These are phyloP conservation scores for Hiodon alosoides DNA, from an alignment of 2,113 vertebrate genomes.

Conservation along the genomic window DNA sequence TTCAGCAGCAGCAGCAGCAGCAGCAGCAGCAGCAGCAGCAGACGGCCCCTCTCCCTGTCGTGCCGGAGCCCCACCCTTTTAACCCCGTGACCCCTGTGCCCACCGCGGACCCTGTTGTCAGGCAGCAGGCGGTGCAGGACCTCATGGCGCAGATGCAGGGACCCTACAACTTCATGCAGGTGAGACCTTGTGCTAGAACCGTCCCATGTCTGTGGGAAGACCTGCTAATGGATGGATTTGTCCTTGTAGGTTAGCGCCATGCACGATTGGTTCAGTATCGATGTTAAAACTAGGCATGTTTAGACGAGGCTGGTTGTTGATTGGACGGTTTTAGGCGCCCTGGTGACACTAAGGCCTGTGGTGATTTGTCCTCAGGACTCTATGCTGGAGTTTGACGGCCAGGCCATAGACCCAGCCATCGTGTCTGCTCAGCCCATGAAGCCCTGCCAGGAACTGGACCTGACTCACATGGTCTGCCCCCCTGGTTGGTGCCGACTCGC, in stretches of 20 bases:
- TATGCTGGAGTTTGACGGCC: constrained; percentile 94
- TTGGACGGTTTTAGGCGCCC: not conserved
- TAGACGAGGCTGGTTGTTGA: not conserved
- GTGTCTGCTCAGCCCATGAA: constrained; percentile 95
- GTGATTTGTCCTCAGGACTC: constrained; percentile 71
- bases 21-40: constrained; percentile 24
- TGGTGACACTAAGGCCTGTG: not conserved
- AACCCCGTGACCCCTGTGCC: constrained; percentile 70
- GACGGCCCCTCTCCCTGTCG: constrained; percentile 58
- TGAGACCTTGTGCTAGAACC: constrained; percentile 36
- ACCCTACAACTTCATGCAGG: constrained; percentile 98
- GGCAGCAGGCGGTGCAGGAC: constrained; percentile 91
- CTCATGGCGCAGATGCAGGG: constrained; percentile 98
- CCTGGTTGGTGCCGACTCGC: constrained; percentile 62
- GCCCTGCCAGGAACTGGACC: constrained; percentile 77
- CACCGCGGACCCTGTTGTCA: constrained; percentile 78
- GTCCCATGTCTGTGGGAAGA: not conserved
- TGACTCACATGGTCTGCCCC: constrained; percentile 87
- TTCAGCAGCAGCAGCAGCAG: constrained; percentile 46
- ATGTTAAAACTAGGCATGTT: too few relatives aligned
- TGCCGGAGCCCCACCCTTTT: constrained; percentile 75
- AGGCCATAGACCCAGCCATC: constrained; percentile 89
- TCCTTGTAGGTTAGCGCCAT: not conserved
- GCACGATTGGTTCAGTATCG: too few relatives aligned
- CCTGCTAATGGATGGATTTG: not conserved